Conservation (phyloP, 2,888 invertebrate species). For the Bhutanitis thaidina region DNA sequence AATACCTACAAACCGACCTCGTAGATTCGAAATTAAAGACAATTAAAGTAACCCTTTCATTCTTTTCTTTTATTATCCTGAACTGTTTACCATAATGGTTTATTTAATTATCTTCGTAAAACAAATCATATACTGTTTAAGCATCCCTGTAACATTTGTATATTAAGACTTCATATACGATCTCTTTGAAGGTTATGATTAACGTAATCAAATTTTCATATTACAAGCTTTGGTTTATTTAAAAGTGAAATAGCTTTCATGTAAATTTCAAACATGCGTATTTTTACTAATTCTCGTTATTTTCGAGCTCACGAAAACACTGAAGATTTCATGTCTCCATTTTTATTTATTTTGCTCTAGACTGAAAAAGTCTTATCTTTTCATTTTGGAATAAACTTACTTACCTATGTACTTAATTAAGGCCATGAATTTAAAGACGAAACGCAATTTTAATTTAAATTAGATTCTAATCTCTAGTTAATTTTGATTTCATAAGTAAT, state of each 20-base stretch:
- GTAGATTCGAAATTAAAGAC: slow-evolving; percentile 19
- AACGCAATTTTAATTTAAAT: too few species aligned
- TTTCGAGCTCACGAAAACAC: background rate
- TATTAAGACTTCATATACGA: background rate
- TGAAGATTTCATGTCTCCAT: background rate
- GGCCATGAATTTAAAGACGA: too few species aligned
- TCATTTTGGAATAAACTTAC: too few species aligned
- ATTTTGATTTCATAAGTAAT: too few species aligned
- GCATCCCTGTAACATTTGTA: background rate
- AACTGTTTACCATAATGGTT: slow-evolving; percentile 3
- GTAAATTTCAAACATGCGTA: background rate
- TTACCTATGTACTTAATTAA: too few species aligned
- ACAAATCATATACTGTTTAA: background rate
- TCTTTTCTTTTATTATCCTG: slow-evolving; percentile 7
- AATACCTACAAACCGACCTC: slow-evolving; percentile 9
- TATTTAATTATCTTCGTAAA: background rate
- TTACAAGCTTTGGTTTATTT: slow-evolving; percentile 1
- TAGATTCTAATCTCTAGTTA: too few species aligned
- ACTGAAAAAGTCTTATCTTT: too few species aligned
- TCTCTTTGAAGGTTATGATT: background rate
- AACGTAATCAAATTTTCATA: slow-evolving; percentile 8
- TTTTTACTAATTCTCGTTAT: slow-evolving; percentile 4
- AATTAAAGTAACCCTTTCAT: slow-evolving; percentile 16
- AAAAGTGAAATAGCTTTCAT: background rate
- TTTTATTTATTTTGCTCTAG: slow-evolving; percentile 1